phyloP scores from a whole-genome alignment of 2,113 vertebrate species.

The Tauraco erythrolophus region DNA sequence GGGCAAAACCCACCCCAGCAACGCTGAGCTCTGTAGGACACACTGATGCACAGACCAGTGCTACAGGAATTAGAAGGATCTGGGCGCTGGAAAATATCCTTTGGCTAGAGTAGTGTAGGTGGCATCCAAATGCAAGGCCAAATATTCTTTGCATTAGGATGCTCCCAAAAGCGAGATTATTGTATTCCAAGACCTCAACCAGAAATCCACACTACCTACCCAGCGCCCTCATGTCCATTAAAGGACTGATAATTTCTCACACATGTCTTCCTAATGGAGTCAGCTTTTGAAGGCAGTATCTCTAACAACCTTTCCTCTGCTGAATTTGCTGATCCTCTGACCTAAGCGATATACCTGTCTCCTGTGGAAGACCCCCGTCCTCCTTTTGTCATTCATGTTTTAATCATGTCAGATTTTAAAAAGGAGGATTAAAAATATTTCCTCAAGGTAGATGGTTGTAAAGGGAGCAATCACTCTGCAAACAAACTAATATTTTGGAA shows the following conservation, averaged over 20 bases:
- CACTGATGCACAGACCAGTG: background rate
- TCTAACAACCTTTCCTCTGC: background rate
- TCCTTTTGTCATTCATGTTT: background rate
- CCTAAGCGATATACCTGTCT: background rate
- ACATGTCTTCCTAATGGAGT: background rate
- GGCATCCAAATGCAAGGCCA: background rate
- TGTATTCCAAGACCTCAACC: background rate
- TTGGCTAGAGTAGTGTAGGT: background rate
- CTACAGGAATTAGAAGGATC: background rate
- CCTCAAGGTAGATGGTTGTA: background rate
- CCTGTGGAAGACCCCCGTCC: background rate
- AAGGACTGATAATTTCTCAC: background rate
- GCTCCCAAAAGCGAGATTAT: background rate
- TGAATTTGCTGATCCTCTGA: background rate
- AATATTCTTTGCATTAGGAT: background rate
- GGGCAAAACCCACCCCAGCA: background rate
- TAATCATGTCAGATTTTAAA: background rate
- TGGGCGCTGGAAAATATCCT: background rate
- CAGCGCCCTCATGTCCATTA: background rate
- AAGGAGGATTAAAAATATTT: background rate
- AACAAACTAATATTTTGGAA: background rate
- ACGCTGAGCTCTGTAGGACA: background rate
- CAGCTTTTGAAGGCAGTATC: background rate
- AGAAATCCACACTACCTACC: background rate
- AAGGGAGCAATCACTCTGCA: background rate